phyloP scores from a whole-genome alignment of 2,113 vertebrate genomes.

The Illadopsis cleaveri region DNA sequence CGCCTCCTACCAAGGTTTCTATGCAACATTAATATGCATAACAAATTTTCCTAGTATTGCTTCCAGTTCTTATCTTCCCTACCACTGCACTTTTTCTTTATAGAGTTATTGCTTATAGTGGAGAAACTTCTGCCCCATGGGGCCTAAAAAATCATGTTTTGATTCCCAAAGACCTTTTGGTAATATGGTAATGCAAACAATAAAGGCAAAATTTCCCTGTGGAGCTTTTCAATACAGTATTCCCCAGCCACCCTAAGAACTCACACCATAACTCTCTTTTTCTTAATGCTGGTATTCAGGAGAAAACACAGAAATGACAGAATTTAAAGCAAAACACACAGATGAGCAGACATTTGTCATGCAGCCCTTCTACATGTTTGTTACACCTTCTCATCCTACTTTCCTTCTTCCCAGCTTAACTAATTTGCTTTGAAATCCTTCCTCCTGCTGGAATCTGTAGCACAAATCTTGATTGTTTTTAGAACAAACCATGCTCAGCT shows the following conservation, averaged over 20 bases:
- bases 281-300: not conserved
- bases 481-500: not conserved
- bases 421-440: not conserved
- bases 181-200: not conserved
- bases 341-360: not conserved
- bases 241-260: not conserved
- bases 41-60: not conserved
- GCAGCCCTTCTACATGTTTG: not conserved
- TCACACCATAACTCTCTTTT: not conserved
- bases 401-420: not conserved
- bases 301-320: not conserved
- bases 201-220: not conserved
- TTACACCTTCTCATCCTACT: not conserved
- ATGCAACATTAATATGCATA: not conserved
- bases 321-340: not conserved
- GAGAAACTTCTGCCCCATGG: not conserved
- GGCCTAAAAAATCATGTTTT: not conserved
- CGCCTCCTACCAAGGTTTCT: not conserved
- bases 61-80: not conserved
- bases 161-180: not conserved
- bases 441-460: not conserved
- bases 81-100: not conserved
- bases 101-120: not conserved
- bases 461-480: not conserved
- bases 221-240: not conserved